These are phyloP conservation scores for Microcebus murinus DNA, from an alignment of 2,113 vertebrate species.

Conservation along the genomic window DNA sequence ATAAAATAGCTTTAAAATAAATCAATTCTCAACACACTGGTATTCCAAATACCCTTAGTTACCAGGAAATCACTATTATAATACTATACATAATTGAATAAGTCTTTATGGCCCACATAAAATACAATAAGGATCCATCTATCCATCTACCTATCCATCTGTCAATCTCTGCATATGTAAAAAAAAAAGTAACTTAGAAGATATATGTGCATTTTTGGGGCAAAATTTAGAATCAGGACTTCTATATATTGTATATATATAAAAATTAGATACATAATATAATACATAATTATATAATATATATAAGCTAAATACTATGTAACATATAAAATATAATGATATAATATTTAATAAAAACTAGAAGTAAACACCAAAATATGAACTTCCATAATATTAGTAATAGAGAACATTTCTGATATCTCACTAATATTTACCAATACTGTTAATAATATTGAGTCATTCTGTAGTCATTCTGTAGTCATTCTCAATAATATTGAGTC, in stretches of 20 bases:
- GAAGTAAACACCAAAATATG: neutral
- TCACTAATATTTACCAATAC: neutral
- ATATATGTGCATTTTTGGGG: neutral
- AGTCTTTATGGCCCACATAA: neutral
- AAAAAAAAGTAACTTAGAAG: neutral
- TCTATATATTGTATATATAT: neutral
- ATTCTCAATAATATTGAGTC: neutral
- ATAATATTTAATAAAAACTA: neutral
- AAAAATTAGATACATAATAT: neutral
- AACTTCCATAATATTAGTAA: neutral
- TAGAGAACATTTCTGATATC: neutral
- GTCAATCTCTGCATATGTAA: neutral
- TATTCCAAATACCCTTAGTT: neutral
- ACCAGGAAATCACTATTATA: neutral
- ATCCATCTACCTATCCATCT: neutral
- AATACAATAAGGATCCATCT: neutral
- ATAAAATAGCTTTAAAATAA: constrained; percentile 15
- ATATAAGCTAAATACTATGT: no score
- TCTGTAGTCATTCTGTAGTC: neutral
- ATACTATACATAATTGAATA: neutral
- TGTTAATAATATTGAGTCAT: neutral
- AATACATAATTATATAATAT: neutral
- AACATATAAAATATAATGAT: neutral
- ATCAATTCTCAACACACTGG: neutral
- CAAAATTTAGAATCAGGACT: neutral